These are phyloP conservation scores for Melangyna quadrimaculata DNA, from an alignment of 2,888 invertebrate species.

Conservation along the genomic window DNA sequence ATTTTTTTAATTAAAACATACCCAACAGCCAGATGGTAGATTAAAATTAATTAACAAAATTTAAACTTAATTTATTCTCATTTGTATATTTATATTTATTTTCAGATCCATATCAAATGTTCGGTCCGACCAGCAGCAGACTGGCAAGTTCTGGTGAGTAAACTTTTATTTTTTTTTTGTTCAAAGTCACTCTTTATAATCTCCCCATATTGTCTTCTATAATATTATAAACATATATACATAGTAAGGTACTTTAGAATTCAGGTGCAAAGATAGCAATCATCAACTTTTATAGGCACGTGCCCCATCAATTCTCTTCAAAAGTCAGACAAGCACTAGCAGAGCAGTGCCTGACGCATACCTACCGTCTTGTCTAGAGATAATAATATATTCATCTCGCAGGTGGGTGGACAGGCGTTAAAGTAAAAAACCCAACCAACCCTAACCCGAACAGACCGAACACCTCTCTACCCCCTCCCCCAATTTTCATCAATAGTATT, in stretches of 20 bases:
- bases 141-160: constrained; percentile 95
- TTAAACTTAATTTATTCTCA: constrained; percentile 16
- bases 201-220: not conserved
- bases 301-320: constrained; percentile 51
- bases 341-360: not conserved
- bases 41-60: not conserved
- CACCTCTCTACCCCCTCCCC: not conserved
- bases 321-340: constrained; percentile 63
- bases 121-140: constrained; percentile 97
- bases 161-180: not conserved
- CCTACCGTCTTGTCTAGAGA: constrained; percentile 1
- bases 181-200: constrained; percentile 1
- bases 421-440: constrained; percentile 18
- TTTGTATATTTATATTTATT: constrained; percentile 75
- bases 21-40: not conserved
- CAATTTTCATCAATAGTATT: not conserved
- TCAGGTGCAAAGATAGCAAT: constrained; percentile 79
- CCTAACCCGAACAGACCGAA: constrained; percentile 28
- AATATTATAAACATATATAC: constrained; percentile 33
- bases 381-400: constrained; percentile 45
- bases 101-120: constrained; percentile 99
- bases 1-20: too few species aligned
- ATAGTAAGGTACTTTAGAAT: constrained; percentile 73
- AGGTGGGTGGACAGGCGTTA: constrained; percentile 35
- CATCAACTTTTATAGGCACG: constrained; percentile 66